phyloP scores from a whole-genome alignment of 64 coral and sea anemone species.

The Acropora tenuis region DNA sequence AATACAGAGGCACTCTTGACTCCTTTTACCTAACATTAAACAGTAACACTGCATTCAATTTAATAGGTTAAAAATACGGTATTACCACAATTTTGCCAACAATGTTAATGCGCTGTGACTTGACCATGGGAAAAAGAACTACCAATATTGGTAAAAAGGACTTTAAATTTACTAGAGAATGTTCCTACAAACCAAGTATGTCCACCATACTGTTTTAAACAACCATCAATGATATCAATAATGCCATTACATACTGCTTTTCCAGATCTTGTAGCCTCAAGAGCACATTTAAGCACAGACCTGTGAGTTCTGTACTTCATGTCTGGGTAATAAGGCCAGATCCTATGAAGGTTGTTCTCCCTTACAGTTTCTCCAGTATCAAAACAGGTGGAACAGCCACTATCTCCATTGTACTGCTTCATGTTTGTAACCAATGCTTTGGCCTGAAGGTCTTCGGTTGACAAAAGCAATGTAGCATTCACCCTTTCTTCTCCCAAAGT shows the following conservation, averaged over 20 bases:
- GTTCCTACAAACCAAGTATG: neutral
- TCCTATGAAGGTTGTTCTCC: conserved; percentile 16
- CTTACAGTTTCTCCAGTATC: conserved; percentile 25
- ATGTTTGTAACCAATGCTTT: conserved; percentile 28
- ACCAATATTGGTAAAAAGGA: neutral
- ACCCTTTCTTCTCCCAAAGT: neutral
- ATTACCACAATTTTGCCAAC: neutral
- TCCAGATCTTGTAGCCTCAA: conserved; percentile 1
- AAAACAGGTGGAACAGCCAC: conserved; percentile 19
- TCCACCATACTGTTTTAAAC: conserved; percentile 5
- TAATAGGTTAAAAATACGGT: neutral
- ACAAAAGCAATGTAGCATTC: conserved; percentile 11
- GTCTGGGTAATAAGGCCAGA: conserved; percentile 10
- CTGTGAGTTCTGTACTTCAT: conserved; percentile 22
- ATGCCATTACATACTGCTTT: neutral
- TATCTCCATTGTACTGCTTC: conserved; percentile 38
- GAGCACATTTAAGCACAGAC: conserved; percentile 22
- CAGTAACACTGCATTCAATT: conserved; percentile 4
- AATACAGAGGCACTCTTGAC: conserved; percentile 42
- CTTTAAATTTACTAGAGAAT: neutral
- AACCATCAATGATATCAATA: neutral
- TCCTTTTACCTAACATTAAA: conserved; percentile 23
- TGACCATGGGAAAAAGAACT: conserved; percentile 2
- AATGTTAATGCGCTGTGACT: neutral
- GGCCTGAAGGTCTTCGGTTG: conserved; percentile 17